Percentiles rank a stretch among this genome's conserved stretches.
These are phyloP conservation scores for Paragorgia papillata DNA, from an alignment of 92 coral and sea anemone species.

Conservation along the genomic window DNA sequence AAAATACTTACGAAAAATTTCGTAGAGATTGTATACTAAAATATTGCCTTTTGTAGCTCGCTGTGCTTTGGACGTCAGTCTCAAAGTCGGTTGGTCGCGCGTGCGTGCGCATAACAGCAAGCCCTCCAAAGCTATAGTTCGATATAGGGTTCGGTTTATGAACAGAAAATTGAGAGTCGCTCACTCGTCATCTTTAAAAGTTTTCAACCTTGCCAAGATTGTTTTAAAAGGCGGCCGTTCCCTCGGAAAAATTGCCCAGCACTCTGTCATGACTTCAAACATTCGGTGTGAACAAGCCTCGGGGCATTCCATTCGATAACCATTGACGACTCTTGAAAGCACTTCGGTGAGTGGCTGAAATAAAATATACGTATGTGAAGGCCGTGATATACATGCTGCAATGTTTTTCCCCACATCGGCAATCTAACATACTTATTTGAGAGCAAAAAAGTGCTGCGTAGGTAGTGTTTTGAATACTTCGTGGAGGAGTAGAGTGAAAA, in stretches of 20 bases:
- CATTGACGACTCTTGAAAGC: conserved; percentile 66
- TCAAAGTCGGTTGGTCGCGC: too few species aligned
- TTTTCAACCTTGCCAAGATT: conserved; percentile 55
- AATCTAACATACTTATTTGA: too few species aligned
- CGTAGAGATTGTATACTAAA: background rate
- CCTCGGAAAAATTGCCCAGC: conserved; percentile 74
- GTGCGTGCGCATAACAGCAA: too few species aligned
- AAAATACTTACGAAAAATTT: background rate
- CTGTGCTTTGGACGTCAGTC: too few species aligned
- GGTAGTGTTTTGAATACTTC: too few species aligned
- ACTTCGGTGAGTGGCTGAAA: conserved; percentile 85
- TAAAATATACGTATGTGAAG: background rate
- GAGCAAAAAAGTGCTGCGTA: too few species aligned
- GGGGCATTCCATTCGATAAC: conserved; percentile 93
- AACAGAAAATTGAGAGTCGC: background rate
- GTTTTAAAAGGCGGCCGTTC: conserved; percentile 78
- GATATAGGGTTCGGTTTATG: background rate
- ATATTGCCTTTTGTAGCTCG: too few species aligned
- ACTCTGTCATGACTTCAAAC: conserved; percentile 72
- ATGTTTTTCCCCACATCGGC: too few species aligned
- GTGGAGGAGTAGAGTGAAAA: too few species aligned
- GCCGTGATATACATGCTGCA: too few species aligned
- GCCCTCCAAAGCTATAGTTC: too few species aligned
- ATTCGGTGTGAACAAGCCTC: conserved; percentile 83
- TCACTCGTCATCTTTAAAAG: conserved; percentile 25